Conservation (phyloP, 2,888 invertebrate species). For the Iselma pallidipennis region DNA sequence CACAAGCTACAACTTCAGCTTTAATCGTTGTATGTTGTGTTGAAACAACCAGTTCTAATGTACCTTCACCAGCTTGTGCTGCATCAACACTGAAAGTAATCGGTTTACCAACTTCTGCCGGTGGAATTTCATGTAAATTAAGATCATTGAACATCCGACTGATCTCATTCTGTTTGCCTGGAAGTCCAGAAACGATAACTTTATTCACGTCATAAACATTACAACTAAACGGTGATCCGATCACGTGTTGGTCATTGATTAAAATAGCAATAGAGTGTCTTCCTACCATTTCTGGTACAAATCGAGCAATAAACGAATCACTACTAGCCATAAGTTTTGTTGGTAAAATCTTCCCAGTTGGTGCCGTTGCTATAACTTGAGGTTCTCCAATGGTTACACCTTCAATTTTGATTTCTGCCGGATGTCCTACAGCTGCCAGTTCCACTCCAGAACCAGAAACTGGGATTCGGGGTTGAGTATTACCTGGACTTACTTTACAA, state of each 20-base stretch:
- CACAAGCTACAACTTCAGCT: constrained; percentile 81
- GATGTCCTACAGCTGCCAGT: constrained; percentile 68
- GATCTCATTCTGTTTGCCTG: constrained; percentile 49
- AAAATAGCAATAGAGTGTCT: constrained; percentile 83
- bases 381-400: constrained; percentile 67
- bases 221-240: constrained; percentile 91
- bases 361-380: constrained; percentile 76
- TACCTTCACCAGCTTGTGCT: constrained; percentile 93
- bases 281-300: constrained; percentile 85
- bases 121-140: constrained; percentile 52
- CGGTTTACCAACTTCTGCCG: constrained; percentile 77
- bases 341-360: constrained; percentile 79
- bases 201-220: constrained; percentile 92
- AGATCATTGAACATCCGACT: constrained; percentile 46
- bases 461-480: constrained; percentile 65
- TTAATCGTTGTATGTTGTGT: constrained; percentile 89
- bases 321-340: constrained; percentile 69
- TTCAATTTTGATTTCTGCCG: constrained; percentile 64
- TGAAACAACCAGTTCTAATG: constrained; percentile 87
- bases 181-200: constrained; percentile 71
- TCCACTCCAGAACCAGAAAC: constrained; percentile 71
- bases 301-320: constrained; percentile 76
- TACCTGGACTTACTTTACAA: constrained; percentile 73
- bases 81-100: constrained; percentile 94
- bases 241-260: constrained; percentile 81